Percentiles rank a stretch among this genome's conserved stretches.
phyloP scores from a whole-genome alignment of 2,888 invertebrate genomes.

The Drosophila villosipedis region DNA sequence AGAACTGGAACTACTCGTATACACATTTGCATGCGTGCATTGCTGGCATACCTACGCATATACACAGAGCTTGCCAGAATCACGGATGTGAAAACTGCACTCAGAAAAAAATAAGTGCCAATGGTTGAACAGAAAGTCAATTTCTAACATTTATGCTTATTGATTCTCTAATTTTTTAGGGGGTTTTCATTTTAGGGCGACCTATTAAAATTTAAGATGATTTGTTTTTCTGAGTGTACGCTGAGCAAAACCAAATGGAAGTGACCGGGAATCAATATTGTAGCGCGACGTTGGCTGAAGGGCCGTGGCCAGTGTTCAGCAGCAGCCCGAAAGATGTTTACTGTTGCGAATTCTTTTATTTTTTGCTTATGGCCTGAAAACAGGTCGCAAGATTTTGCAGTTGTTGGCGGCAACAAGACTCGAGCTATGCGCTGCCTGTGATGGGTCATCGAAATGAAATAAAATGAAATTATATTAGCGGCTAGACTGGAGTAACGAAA shows the following conservation, averaged over 20 bases:
- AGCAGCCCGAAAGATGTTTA: constrained; percentile 42
- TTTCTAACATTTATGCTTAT: not conserved
- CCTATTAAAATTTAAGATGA: not conserved
- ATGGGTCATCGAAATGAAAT: not conserved
- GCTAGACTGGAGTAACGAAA: not conserved
- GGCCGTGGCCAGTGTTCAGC: constrained; percentile 35
- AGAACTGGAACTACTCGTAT: constrained; percentile 64
- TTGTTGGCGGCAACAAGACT: constrained; percentile 19
- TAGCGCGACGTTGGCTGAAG: constrained; percentile 40
- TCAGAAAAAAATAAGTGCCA: constrained; percentile 9
- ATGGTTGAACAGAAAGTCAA: constrained; percentile 26
- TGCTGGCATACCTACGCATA: constrained; percentile 84
- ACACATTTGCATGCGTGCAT: constrained; percentile 82
- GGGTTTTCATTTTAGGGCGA: too few species aligned
- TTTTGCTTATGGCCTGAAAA: constrained; percentile 44
- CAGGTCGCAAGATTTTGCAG: constrained; percentile 39
- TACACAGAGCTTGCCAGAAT: constrained; percentile 69
- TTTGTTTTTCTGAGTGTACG: not conserved
- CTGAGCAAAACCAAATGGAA: constrained; percentile 9
- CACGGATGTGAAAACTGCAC: constrained; percentile 1
- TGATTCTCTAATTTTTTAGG: too few species aligned
- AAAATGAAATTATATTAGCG: not conserved
- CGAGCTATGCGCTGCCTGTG: constrained; percentile 18
- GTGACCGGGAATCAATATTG: constrained; percentile 12
- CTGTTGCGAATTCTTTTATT: constrained; percentile 49